Percentiles rank a stretch among this genome's conserved stretches.
Conservation (phyloP, 2,113 vertebrate genomes). For the Microcebus jonahi region DNA sequence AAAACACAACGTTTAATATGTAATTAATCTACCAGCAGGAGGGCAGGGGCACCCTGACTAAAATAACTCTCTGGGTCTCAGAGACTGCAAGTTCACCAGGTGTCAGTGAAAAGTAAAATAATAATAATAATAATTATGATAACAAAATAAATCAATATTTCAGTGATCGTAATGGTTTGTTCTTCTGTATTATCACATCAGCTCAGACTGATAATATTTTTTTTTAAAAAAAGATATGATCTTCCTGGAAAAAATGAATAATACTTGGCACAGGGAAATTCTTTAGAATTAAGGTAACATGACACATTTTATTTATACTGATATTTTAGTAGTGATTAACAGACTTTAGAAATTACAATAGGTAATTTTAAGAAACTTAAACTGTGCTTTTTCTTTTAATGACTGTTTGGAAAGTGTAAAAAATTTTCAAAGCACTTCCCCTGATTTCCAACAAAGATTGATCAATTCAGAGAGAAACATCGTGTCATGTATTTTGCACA, state of each 20-base stretch:
- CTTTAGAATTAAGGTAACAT: conserved; percentile 42
- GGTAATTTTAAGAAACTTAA: conserved; percentile 48
- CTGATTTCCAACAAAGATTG: not conserved
- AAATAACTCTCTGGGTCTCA: conserved; percentile 70
- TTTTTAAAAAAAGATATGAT: not conserved
- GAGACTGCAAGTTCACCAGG: conserved; percentile 72
- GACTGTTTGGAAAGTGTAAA: conserved; percentile 47
- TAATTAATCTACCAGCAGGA: conserved; percentile 77
- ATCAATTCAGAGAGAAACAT: conserved; percentile 36
- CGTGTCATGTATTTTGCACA: not conserved
- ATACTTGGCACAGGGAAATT: conserved; percentile 13
- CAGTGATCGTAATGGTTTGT: conserved; percentile 39
- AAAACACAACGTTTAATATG: conserved; percentile 74
- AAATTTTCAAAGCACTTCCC: not conserved
- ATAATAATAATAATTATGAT: not conserved
- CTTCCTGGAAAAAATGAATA: conserved; percentile 32
- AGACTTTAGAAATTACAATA: conserved; percentile 41
- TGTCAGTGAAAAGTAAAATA: conserved; percentile 70
- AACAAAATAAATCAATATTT: conserved; percentile 37
- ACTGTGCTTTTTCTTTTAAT: conserved; percentile 29
- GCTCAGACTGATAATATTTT: not conserved
- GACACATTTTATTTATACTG: not conserved
- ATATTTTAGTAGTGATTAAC: conserved; percentile 33
- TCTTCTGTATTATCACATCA: conserved; percentile 44
- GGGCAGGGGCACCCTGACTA: conserved; percentile 66